Conservation (phyloP, 2,888 invertebrate species). For the Margaritifera margaritifera region DNA sequence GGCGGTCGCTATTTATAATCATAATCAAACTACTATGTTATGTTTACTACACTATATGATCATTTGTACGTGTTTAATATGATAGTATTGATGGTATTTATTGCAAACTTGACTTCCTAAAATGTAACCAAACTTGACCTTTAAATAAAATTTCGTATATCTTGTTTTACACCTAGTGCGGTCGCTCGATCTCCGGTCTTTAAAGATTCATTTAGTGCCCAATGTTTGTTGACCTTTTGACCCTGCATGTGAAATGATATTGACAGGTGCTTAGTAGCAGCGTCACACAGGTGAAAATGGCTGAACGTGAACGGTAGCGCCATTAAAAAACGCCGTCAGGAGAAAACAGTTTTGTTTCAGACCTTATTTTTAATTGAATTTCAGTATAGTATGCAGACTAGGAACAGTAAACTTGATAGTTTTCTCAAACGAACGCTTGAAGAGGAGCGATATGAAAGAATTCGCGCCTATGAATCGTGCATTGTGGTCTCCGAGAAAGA, state of each 20-base stretch:
- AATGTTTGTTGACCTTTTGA: constrained; percentile 32
- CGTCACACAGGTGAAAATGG: constrained; percentile 15
- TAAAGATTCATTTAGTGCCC: background rate
- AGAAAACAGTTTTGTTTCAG: constrained; percentile 5
- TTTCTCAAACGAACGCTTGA: constrained; percentile 67
- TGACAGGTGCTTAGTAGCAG: constrained; percentile 47
- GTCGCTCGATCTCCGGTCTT: background rate
- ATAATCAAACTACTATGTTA: too few relatives aligned
- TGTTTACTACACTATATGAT: too few relatives aligned
- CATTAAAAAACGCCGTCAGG: constrained; percentile 2
- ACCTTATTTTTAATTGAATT: background rate
- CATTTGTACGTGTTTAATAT: too few relatives aligned
- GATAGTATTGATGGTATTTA: too few relatives aligned
- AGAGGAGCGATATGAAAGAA: constrained; percentile 65
- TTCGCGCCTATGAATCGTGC: constrained; percentile 69
- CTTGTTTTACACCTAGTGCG: too few relatives aligned
- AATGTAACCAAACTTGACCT: too few relatives aligned
- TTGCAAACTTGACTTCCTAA: too few relatives aligned
- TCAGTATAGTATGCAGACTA: constrained; percentile 56
- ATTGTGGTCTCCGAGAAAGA: constrained; percentile 69
- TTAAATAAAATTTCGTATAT: too few relatives aligned
- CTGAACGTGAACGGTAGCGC: too few relatives aligned
- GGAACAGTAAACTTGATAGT: constrained; percentile 70
- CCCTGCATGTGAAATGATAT: constrained; percentile 38
- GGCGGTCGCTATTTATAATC: too few relatives aligned